phyloP scores from a whole-genome alignment of 1,140 invertebrate genomes.

The Philotrypesis tridentata region DNA sequence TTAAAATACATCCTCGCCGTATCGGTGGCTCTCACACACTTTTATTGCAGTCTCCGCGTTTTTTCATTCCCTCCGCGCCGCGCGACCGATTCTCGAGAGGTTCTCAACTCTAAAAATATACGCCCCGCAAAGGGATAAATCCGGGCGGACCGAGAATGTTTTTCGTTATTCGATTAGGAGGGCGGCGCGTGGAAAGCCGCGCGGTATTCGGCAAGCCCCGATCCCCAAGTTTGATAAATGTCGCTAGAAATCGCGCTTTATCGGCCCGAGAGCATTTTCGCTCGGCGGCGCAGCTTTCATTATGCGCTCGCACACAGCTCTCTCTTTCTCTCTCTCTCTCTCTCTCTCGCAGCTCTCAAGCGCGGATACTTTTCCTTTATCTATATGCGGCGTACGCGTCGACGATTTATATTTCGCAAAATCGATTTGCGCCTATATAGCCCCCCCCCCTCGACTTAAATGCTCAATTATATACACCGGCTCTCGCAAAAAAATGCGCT shows the following conservation, averaged over 20 bases:
- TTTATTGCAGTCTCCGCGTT: slow-evolving; percentile 61
- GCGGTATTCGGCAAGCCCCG: background rate
- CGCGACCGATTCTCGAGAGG: too few relatives aligned
- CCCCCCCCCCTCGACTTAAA: too few relatives aligned
- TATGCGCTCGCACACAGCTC: background rate
- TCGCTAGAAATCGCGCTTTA: background rate
- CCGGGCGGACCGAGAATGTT: background rate
- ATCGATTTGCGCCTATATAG: background rate
- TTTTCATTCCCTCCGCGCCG: too few relatives aligned
- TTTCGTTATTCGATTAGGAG: background rate
- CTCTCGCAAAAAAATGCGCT: background rate
- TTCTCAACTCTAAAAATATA: too few relatives aligned
- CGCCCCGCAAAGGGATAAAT: background rate
- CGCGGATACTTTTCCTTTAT: slow-evolving; percentile 4
- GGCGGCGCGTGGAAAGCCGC: background rate
- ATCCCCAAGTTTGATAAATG: background rate
- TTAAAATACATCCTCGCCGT: slow-evolving; percentile 59
- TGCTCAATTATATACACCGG: background rate
- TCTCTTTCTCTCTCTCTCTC: too few relatives aligned
- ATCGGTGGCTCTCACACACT: slow-evolving; percentile 51
- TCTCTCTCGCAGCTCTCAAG: background rate
- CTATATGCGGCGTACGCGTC: background rate
- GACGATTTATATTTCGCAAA: background rate
- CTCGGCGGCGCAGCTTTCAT: background rate
- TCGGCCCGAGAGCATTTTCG: background rate